Evolutionary conservation across 2,113 vertebrate species (phyloP).

Genomic region (Jaculus jaculus): DNA sequence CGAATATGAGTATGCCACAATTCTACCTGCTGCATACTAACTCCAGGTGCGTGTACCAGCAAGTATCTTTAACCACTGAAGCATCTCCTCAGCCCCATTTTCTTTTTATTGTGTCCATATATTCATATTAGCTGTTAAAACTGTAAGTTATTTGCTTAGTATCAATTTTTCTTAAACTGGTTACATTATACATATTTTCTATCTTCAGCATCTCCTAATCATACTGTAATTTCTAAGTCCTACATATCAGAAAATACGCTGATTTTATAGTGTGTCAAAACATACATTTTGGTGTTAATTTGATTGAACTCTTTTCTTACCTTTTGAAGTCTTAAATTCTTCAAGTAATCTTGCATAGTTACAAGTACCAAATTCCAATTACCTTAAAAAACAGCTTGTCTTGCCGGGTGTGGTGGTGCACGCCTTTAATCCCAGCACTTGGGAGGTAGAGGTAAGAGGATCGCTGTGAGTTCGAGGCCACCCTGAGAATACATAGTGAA

Average conservation of each 20-base stretch:
- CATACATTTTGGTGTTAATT: neutral
- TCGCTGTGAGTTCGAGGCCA: too few species aligned
- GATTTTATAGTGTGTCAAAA: slow-evolving; percentile 39
- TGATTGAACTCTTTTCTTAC: slow-evolving; percentile 29
- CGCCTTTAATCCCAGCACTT: too few species aligned
- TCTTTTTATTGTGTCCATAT: neutral
- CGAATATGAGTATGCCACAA: too few species aligned
- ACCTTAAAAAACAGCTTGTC: neutral
- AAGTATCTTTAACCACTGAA: too few species aligned
- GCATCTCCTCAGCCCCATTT: too few species aligned
- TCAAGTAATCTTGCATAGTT: slow-evolving; percentile 38
- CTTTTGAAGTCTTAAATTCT: slow-evolving; percentile 33
- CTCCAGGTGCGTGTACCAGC: too few species aligned
- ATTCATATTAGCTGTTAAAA: slow-evolving; percentile 11
- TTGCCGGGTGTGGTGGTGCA: too few species aligned
- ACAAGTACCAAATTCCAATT: neutral
- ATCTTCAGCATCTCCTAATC: slow-evolving; percentile 29
- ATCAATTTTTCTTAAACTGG: slow-evolving; percentile 10
- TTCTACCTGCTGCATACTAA: too few species aligned
- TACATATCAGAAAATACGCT: slow-evolving; percentile 11
- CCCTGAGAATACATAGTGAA: too few species aligned
- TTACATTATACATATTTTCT: neutral
- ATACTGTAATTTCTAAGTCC: slow-evolving; percentile 32
- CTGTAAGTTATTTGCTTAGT: slow-evolving; percentile 24
- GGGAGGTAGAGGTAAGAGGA: too few species aligned